Conservation (phyloP, 2,113 vertebrate genomes). For the Centropus unirufus region DNA sequence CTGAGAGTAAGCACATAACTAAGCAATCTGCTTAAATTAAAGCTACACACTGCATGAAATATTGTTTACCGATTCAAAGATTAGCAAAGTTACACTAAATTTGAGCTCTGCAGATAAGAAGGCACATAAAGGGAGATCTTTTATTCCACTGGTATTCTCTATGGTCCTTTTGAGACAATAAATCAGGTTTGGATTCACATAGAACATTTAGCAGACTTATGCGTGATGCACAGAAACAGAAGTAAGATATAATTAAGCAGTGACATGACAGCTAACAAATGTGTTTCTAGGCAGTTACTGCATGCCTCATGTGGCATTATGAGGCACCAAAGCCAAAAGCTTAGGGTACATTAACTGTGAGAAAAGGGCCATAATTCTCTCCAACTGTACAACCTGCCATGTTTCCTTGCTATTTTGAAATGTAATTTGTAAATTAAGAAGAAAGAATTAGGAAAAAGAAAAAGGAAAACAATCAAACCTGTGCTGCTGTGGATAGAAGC, state of each 20-base stretch:
- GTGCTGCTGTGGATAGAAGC: background rate
- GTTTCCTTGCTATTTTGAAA: conserved; percentile 52
- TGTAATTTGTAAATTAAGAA: conserved; percentile 54
- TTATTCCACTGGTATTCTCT: conserved; percentile 33
- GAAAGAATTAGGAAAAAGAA: background rate
- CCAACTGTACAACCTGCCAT: conserved; percentile 24
- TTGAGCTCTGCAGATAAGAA: conserved; percentile 15
- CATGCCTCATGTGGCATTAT: conserved; percentile 46
- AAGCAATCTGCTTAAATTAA: conserved; percentile 49
- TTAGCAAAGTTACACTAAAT: conserved; percentile 56
- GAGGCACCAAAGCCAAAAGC: conserved; percentile 56
- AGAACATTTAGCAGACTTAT: conserved; percentile 54
- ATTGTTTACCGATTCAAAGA: conserved; percentile 55
- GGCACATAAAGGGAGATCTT: conserved; percentile 26
- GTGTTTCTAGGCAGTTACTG: conserved; percentile 34
- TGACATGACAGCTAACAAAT: conserved; percentile 48
- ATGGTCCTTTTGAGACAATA: conserved; percentile 32
- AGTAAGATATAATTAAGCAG: conserved; percentile 47
- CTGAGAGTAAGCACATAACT: conserved; percentile 1
- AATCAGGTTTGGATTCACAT: conserved; percentile 38
- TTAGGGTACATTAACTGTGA: conserved; percentile 60
- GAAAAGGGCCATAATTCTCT: conserved; percentile 59
- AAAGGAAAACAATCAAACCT: background rate
- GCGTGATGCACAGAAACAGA: conserved; percentile 43
- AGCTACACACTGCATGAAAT: background rate